Evolutionary conservation across 2,113 vertebrate genomes (phyloP), one percentile per base, ranked within the genome.

Genomic region (Plecotus auritus): DNA sequence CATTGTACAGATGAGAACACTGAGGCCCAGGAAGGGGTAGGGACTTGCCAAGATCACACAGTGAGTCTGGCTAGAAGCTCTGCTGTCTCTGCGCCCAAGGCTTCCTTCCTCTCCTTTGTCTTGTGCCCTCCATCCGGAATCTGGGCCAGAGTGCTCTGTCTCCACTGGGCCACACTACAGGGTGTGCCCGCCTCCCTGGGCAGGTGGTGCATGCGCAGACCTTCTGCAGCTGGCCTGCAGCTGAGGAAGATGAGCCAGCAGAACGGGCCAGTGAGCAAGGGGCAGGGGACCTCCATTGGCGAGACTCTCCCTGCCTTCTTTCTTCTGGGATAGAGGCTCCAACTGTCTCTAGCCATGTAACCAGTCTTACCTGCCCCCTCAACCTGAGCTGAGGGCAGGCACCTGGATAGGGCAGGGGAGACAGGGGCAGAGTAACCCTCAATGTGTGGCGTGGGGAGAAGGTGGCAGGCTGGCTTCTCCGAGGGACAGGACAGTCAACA

Each of bases 1-100:
- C 88, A 35, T 20, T 90, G 28, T n/a, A 67, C 88, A 78, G 35
- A 72, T 81, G 42, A 90, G 70, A 49, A 90, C 32, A 23, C n/a
- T 42, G 67, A 76, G 73, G 16, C 40, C n/a, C 82, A 83, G 93
- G 67, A n/a, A 82, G 2, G 7, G 37, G 5, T 10, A 35, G 69
- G 26, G 80, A 30, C 64, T 86, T 51, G 20, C 45, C 18, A 35
- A n/a, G 49, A 66, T 5, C 56, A 28, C 73, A 42, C 14, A 56
- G 56, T 6, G 28, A 77, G 40, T 76, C 92, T 85, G 47, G 66
- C 85, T 77, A 47, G 47, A 69, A 45, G 81, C 14, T n/a, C 59
- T 56, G 49, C 10, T 66, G 18, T 82, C 45, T 56, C 64, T 37
- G 22, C 18, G 26, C 10, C 59, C 61, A 32, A 66, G n/a, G 32